Percentiles rank a stretch among this genome's conserved stretches.
These are phyloP conservation scores for Drosophila sturtevanti DNA, from an alignment of 1,140 invertebrate species.

Conservation along the genomic window DNA sequence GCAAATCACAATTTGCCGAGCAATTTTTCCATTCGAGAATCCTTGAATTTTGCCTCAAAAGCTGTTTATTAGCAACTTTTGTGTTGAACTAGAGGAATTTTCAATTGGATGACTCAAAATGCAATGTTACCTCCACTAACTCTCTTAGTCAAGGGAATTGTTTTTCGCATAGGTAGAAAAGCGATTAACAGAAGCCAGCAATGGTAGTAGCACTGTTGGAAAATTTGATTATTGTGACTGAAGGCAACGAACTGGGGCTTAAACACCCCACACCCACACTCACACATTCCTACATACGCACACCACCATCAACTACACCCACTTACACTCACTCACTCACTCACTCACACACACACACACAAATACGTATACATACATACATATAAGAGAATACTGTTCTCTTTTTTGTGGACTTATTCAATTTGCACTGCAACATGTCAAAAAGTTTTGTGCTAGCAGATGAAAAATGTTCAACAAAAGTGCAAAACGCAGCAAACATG, in stretches of 20 bases:
- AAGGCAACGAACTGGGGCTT: slow-evolving; percentile 13
- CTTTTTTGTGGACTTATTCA: slow-evolving; percentile 67
- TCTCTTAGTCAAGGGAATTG: slow-evolving; percentile 3
- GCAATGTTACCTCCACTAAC: background rate
- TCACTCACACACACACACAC: slow-evolving; percentile 11
- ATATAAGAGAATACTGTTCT: background rate
- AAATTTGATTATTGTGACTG: slow-evolving; percentile 67
- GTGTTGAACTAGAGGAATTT: background rate
- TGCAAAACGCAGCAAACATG: slow-evolving; percentile 80
- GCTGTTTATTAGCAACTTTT: slow-evolving; percentile 1
- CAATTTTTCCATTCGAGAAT: background rate
- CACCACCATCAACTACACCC: background rate
- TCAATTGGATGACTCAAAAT: background rate
- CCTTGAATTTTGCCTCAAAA: background rate
- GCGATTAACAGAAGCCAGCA: slow-evolving; percentile 34
- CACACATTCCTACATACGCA: slow-evolving; percentile 6
- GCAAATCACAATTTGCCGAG: background rate
- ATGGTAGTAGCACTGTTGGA: background rate
- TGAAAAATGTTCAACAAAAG: slow-evolving; percentile 78
- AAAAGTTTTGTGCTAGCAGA: slow-evolving; percentile 72
- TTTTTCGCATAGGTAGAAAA: slow-evolving; percentile 35
- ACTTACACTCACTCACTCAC: slow-evolving; percentile 1
- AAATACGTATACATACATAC: background rate
- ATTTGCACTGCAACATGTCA: slow-evolving; percentile 79
- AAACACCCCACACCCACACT: background rate